Base-by-base conservation (phyloP, 2,888 invertebrate genomes). In the Drosophila ezoana region DNA sequence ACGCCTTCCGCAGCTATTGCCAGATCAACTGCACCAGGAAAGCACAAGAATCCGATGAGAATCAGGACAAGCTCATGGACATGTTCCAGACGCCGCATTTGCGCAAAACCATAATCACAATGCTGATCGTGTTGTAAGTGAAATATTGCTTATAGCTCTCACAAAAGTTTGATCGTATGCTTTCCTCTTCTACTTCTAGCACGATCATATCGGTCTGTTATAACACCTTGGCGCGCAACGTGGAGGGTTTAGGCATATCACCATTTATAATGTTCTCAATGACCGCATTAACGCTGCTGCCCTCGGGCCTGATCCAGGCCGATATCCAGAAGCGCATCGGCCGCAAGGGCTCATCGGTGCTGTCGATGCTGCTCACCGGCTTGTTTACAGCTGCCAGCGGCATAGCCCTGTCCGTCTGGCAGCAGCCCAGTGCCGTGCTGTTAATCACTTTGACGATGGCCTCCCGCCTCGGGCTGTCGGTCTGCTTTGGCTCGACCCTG, bases 401-500 rank as follows among this genome's bases (percentile, higher is more conserved):
- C 13, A 85, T 93, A 35, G 80, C 92, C n/a, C 87, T 93, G 51
- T 91, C 85, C 5, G 70, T 90, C 28, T 87, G 89, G 62, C 49
- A 75, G 18, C 60, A 82, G 5, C 73, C 81, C 13, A 81, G 81
- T 70, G 88, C 92, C 0, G 53, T 89, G 8, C 61, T 93, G 6
- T 88, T 93, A 37, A 89, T 93, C 1, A 60, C 79, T 5, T 70
- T 94, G 48, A 92, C 93, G 6, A 88, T 94, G 37, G 87, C 93
- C 37, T 93, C 94, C 1, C 91, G 94, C 16, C 92, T 94, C 20
- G 93, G 93, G 6, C 93, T 94, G 8, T 94, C 94, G 13, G 92
- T 94, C 1, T 93, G 94, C 3, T 93, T 93, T 73, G 94, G 94
- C 78, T 94, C 94, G 4, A 93, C 93, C 4, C 92, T 94, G 43